Percentiles rank a stretch among this genome's conserved stretches.
Evolutionary conservation across 1,140 invertebrate genomes (phyloP).

Genomic region (Drosophila athabasca): DNA sequence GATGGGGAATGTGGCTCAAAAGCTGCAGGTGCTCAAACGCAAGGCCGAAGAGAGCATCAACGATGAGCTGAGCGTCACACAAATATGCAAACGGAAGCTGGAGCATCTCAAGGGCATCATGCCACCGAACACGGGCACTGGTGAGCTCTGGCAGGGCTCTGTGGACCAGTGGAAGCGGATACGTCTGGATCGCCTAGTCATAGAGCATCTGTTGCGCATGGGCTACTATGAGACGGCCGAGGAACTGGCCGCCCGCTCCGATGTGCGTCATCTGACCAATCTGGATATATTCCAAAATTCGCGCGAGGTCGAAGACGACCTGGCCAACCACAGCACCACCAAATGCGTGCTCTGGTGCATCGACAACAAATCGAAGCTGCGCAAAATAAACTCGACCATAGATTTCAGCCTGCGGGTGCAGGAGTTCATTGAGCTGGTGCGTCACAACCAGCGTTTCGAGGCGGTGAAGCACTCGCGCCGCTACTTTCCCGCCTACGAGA

Average conservation of each 20-base stretch:
- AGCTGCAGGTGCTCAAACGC: constrained; percentile 94
- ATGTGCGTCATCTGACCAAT: constrained; percentile 95
- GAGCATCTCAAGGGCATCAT: constrained; percentile 95
- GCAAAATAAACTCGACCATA: constrained; percentile 95
- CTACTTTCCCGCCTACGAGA: constrained; percentile 94
- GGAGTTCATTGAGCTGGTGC: constrained; percentile 98
- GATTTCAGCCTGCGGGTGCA: constrained; percentile 96
- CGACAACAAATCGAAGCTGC: constrained; percentile 97
- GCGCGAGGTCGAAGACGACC: constrained; percentile 92
- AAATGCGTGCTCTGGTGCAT: constrained; percentile 98
- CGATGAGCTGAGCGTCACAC: constrained; percentile 93
- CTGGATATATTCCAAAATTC: constrained; percentile 94
- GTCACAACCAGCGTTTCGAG: constrained; percentile 92
- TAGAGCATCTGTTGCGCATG: constrained; percentile 97
- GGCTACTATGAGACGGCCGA: constrained; percentile 97
- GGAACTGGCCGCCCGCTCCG: constrained; percentile 91
- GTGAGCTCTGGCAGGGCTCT: constrained; percentile 85
- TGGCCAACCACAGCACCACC: constrained; percentile 91
- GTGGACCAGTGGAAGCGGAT: constrained; percentile 91
- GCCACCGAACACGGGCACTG: constrained; percentile 41
- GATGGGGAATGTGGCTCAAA: constrained; percentile 94
- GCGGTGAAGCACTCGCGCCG: constrained; percentile 97
- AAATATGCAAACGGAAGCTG: constrained; percentile 92
- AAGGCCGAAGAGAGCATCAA: constrained; percentile 96
- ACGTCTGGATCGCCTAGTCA: constrained; percentile 96